Conservation (phyloP, 2,113 vertebrate genomes). For the Sardina pilchardus region DNA sequence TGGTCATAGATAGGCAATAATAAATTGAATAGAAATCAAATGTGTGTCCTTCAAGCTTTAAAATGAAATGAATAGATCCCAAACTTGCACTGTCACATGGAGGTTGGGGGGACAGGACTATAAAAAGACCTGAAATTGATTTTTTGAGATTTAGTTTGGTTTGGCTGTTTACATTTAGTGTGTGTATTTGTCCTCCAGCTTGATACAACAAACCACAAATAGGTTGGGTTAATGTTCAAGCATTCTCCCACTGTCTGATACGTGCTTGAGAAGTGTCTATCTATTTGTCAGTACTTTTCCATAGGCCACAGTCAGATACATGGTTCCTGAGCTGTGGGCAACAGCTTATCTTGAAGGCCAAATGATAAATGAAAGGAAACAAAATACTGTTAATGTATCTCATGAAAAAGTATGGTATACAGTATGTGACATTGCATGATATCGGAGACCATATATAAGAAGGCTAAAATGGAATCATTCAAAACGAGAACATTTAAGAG, state of each 20-base stretch:
- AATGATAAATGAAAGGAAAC: neutral
- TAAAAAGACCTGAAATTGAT: neutral
- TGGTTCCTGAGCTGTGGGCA: neutral
- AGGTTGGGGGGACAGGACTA: neutral
- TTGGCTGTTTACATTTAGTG: neutral
- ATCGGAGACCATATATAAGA: neutral
- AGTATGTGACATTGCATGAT: neutral
- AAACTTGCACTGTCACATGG: neutral
- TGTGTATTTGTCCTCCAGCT: slow-evolving; percentile 18
- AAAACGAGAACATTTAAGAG: no score
- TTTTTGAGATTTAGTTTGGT: neutral
- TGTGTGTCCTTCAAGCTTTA: no score
- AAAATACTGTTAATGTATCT: neutral
- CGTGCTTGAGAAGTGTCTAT: neutral
- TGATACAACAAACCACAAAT: slow-evolving; percentile 8
- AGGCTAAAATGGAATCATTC: no score
- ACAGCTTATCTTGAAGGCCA: neutral
- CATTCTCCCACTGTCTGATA: neutral
- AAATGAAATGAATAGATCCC: no score
- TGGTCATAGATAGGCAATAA: no score
- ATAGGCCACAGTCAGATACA: neutral
- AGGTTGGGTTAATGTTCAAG: slow-evolving; percentile 7
- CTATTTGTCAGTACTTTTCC: neutral
- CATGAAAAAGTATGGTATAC: neutral
- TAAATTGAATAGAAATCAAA: no score